Base-by-base conservation (phyloP, 2,797 vertebrate species). In the Ceyx erithaca region DNA sequence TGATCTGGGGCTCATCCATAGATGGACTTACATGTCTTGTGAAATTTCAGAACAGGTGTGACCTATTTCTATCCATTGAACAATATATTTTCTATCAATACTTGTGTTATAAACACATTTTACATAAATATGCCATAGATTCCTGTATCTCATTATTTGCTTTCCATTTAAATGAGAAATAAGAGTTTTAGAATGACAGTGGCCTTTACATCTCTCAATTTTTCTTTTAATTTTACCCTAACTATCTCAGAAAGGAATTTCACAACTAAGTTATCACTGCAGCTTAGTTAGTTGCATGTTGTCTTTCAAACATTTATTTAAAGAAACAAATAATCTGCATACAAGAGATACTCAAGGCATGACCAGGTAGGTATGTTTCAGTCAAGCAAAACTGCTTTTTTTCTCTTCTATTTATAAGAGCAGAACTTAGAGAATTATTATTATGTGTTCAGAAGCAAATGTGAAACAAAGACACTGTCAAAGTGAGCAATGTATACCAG, bases 361-460 rank as follows among this genome's bases (percentile, higher is more conserved):
- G 43, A 51, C 12, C 12, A 37, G 37, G 21, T 28, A 58, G 20
- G 77, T 80, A 22, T 31, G 16, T 66, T 89, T 62, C 63, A 76
- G 41, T 78, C 46, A 87, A 85, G 55, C 19, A 85, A 90, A 87
- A 52, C 67, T 66, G 6, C 9, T 84, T 75, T 86, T 13, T 23
- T 93, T 49, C 63, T 76, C 46, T 54, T 85, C 73, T 82, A 37
- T 82, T 82, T 87, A 78, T 41, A 78, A 67, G 80, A 78, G 69
- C 30, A 64, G 49, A 55, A 69, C 4, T 1, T 52, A 46, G 37
- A 61, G 46, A 62, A 89, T 4, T 37, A 80, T 94, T 90, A 68
- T 52, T 83, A 23, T 20, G 8, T 68, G 35, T 55, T 84, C 54
- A 55, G 62, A 84, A 86, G 46, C 12, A 72, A 83, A 79, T 66